A percentile compares a stretch with the other conserved stretches of the same genome.
These are phyloP conservation scores for Ormia ochracea DNA, from an alignment of 2,888 invertebrate species.

Conservation along the genomic window DNA sequence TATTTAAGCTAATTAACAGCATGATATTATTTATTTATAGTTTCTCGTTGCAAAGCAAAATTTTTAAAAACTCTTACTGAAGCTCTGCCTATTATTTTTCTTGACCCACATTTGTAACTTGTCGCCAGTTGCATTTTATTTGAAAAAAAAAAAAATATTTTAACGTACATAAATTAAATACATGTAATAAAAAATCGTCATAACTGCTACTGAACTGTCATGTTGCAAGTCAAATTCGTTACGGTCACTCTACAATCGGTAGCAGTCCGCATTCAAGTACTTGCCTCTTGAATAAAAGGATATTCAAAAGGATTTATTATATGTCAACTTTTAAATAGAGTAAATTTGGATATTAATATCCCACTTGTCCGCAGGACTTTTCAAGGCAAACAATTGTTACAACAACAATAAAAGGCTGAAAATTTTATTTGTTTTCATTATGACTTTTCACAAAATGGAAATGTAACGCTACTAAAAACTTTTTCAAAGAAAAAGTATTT, in stretches of 20 bases:
- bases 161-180: conserved; percentile 23
- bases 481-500: too few species aligned
- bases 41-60: background rate
- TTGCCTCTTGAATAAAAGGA: too few species aligned
- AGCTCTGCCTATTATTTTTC: background rate
- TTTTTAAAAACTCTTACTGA: background rate
- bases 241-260: background rate
- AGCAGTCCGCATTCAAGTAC: background rate
- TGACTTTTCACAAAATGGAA: too few species aligned
- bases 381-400: too few species aligned
- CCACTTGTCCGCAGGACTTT: too few species aligned
- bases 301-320: too few species aligned
- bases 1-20: conserved; percentile 33
- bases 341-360: too few species aligned
- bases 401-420: too few species aligned
- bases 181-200: conserved; percentile 6
- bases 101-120: conserved; percentile 29
- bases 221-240: conserved; percentile 1
- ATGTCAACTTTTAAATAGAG: too few species aligned
- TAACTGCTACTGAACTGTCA: background rate
- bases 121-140: background rate
- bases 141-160: background rate
- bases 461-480: too few species aligned
- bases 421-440: too few species aligned
- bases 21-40: background rate